These are phyloP conservation scores for Percina caprodes DNA, from an alignment of 2,113 vertebrate genomes.

Conservation along the genomic window DNA sequence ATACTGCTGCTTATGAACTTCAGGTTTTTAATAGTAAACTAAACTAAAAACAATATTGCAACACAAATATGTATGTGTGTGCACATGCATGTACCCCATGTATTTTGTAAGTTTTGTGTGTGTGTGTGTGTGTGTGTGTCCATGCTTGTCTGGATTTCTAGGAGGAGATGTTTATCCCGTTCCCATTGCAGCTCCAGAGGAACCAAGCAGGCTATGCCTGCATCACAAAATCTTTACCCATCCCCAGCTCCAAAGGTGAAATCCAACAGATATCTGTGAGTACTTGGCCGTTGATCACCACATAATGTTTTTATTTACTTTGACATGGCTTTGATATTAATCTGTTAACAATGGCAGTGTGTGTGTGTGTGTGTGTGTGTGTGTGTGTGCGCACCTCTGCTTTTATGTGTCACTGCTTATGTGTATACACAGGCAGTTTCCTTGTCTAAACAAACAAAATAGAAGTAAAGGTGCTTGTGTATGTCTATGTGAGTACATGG, in stretches of 20 bases:
- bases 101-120: background rate
- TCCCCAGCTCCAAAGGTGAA: slow-evolving; percentile 82
- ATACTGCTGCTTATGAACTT: background rate
- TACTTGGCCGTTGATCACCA: background rate
- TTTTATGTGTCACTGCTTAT: background rate
- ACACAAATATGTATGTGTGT: background rate
- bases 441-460: background rate
- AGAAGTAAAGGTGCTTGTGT: background rate
- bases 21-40: background rate
- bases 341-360: background rate
- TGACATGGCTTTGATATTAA: slow-evolving; percentile 19
- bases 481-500: background rate
- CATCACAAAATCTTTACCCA: slow-evolving; percentile 75
- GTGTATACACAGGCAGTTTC: background rate
- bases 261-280: slow-evolving; percentile 84
- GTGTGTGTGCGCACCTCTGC: background rate
- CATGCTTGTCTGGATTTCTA: slow-evolving; percentile 41
- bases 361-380: background rate
- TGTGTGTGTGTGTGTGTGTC: too few relatives aligned
- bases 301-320: background rate
- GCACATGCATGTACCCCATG: background rate
- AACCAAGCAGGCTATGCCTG: slow-evolving; percentile 75
- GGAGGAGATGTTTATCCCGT: slow-evolving; percentile 82
- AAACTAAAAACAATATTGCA: background rate
- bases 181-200: slow-evolving; percentile 70